Evolutionary conservation across 1,140 invertebrate species (phyloP).

Genomic region (Drosophila leontia): DNA sequence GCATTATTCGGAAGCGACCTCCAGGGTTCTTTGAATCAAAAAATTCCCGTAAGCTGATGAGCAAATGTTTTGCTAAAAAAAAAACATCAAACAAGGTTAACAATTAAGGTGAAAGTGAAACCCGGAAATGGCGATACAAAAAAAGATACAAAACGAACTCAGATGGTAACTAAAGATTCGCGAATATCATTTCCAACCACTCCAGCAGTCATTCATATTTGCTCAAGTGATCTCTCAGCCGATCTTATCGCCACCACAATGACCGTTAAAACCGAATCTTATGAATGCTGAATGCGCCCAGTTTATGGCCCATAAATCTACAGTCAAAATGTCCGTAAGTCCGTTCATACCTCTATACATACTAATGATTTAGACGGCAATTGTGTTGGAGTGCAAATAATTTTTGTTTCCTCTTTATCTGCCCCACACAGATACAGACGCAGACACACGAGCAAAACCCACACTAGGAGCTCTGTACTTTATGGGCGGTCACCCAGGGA

Average conservation of each 20-base stretch:
- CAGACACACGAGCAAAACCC: slow-evolving; percentile 18
- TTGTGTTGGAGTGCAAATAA: slow-evolving; percentile 46
- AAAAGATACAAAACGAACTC: slow-evolving; percentile 7
- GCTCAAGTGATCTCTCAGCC: slow-evolving; percentile 6
- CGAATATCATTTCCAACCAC: slow-evolving; percentile 12
- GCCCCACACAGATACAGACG: slow-evolving; percentile 23
- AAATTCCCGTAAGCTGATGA: neutral
- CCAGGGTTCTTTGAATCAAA: slow-evolving; percentile 9
- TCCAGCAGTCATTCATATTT: slow-evolving; percentile 11
- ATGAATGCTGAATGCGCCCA: slow-evolving; percentile 23
- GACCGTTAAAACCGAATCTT: slow-evolving; percentile 22
- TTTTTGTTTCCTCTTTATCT: slow-evolving; percentile 50
- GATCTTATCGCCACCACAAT: slow-evolving; percentile 21
- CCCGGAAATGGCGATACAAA: slow-evolving; percentile 14
- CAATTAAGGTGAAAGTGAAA: slow-evolving; percentile 30
- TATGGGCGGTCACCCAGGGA: slow-evolving; percentile 32
- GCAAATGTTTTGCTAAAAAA: slow-evolving; percentile 7
- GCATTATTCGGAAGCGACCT: neutral
- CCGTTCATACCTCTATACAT: slow-evolving; percentile 38
- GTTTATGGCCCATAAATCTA: slow-evolving; percentile 37
- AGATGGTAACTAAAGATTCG: slow-evolving; percentile 5
- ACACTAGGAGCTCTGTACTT: slow-evolving; percentile 28
- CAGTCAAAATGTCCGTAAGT: slow-evolving; percentile 32
- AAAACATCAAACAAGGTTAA: slow-evolving; percentile 2
- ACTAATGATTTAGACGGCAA: slow-evolving; percentile 46